Evolutionary conservation across 2,113 vertebrate genomes (phyloP).

Genomic region (Nibea albiflora): DNA sequence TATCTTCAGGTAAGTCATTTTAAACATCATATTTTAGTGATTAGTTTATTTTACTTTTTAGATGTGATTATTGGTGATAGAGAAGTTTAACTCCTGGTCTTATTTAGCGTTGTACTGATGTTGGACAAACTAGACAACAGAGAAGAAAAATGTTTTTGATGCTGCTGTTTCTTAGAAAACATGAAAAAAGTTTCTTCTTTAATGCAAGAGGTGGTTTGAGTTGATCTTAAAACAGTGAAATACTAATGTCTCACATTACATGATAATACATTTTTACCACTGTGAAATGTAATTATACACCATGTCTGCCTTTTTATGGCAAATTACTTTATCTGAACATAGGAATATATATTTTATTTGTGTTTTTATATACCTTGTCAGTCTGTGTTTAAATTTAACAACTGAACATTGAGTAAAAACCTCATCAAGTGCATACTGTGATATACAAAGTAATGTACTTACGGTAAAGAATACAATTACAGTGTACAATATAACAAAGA

Average conservation of each 20-base stretch:
- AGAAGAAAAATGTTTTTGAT: not conserved
- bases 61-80: not conserved
- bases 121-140: not conserved
- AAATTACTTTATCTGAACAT: not conserved
- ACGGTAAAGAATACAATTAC: too few species aligned
- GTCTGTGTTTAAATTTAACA: not conserved
- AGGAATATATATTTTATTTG: not conserved
- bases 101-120: not conserved
- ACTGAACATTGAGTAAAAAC: not conserved
- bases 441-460: not conserved
- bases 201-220: not conserved
- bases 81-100: not conserved
- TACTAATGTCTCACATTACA: not conserved
- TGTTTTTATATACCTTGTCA: not conserved
- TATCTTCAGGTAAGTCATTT: slow-evolving; percentile 47
- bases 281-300: not conserved
- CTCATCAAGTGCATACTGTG: not conserved
- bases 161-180: slow-evolving; percentile 24
- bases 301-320: not conserved
- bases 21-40: not conserved
- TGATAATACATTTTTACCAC: not conserved
- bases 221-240: not conserved
- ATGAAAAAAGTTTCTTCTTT: not conserved
- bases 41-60: not conserved
- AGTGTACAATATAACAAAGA: too few species aligned